Percentiles rank a stretch among this genome's conserved stretches.
Evolutionary conservation across 2,888 invertebrate genomes (phyloP).

Genomic region (Mechanitis mazaeus): DNA sequence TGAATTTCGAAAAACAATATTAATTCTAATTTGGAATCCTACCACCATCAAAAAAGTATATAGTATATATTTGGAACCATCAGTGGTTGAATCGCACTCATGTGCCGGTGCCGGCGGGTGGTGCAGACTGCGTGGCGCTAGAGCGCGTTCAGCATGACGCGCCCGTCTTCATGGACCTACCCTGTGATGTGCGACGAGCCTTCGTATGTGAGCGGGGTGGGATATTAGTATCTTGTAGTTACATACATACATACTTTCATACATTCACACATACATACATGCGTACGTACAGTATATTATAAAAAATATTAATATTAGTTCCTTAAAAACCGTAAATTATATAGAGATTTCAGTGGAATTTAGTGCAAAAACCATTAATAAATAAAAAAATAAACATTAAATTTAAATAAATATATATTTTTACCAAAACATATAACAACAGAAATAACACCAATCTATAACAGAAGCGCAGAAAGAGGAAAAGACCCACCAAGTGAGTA

Average conservation of each 20-base stretch:
- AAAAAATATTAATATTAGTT: no score
- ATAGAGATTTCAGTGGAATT: no score
- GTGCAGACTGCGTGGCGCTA: constrained; percentile 69
- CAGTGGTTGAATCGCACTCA: constrained; percentile 64
- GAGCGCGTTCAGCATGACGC: constrained; percentile 66
- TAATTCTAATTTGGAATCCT: neutral
- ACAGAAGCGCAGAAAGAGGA: constrained; percentile 41
- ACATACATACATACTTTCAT: no score
- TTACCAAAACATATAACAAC: neutral
- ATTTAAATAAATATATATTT: neutral
- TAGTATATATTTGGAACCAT: constrained; percentile 19
- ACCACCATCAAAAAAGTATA: neutral
- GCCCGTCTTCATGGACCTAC: constrained; percentile 74
- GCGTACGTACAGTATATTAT: no score
- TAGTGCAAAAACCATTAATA: no score
- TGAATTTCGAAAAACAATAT: no score
- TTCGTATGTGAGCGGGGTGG: constrained; percentile 71
- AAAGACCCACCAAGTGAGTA: constrained; percentile 43
- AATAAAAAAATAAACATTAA: no score
- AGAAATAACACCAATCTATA: neutral
- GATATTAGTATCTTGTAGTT: no score
- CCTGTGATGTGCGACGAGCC: constrained; percentile 64
- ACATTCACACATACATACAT: no score
- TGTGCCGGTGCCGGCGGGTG: constrained; percentile 63
- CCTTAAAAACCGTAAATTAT: no score